Evolutionary conservation across 2,797 vertebrate genomes (phyloP), one percentile per base, ranked within the genome.

Genomic region (Megalops cyprinoides): DNA sequence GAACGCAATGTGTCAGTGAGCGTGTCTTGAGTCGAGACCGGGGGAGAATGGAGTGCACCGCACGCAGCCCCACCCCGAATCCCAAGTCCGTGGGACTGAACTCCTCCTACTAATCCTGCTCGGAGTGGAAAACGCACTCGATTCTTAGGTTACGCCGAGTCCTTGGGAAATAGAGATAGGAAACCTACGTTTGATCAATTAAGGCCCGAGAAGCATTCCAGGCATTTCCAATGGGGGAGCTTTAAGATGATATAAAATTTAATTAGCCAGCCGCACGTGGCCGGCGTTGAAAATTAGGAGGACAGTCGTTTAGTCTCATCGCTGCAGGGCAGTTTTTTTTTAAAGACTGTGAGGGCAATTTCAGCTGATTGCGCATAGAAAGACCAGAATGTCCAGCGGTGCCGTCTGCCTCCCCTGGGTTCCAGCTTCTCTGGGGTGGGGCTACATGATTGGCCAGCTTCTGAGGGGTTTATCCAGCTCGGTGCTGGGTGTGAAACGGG

Each of bases 221-320:
- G 79, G 82, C 82, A 84, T 82, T 85, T 88, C 86, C 86, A 86
- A 90, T 90, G 82, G 88, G 69, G 83, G 73, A 56, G 80, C 87
- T 86, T 88, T 76, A 86, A 88, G 80, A 85, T 86, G 77, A 88
- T 88, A 81, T 85, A 20, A 82, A 84, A 86, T 89, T 80, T 88
- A 88, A 91, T 89, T 88, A 91, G 88, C 82, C 87, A 62, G n/a
- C n/a, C 78, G 79, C 76, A 88, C 84, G 79, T 88, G 85, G 86
- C 83, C 84, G 84, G 85, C 82, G 74, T 84, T 65, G 82, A 58
- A 49, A 77, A 84, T 83, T 55, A 84, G 82, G 77, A 18, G 42
- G 86, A 86, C 78, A 85, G 46, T 51, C 85, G 82, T 82, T 82
- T 84, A 79, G 78, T 88, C 80, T 86, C 44, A 23, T 81, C 67